Base-by-base conservation (phyloP, 2,797 vertebrate genomes). In the Aeoliscus strigatus region DNA sequence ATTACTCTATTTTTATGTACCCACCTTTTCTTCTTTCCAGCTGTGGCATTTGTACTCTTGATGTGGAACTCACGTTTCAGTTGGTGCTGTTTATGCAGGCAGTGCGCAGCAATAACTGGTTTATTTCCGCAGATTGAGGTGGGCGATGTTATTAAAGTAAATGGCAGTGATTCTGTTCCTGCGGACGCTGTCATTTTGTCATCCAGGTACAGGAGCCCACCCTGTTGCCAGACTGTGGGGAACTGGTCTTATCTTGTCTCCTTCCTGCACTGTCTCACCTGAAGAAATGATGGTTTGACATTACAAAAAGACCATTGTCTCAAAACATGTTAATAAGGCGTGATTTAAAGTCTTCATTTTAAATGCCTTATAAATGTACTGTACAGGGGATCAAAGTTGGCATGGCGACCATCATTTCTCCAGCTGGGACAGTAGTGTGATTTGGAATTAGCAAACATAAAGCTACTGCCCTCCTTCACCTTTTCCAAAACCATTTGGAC, bases 101-200 rank as follows among this genome's bases (percentile, higher is more conserved):
- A 21, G 12, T 36, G 32, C 39, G 17, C 88, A 86, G 86, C 86
- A 69, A 87, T 93, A 91, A 91, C 89, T 75, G 90, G 87, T 94
- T 89, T 94, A 56, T 88, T 81, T 89, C 89, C 92, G 86, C 94
- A 97, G 96, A 90, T 94, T 91, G 89, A 91, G 86, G 91, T 93
- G 90, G 94, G 94, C 86, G 92, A 97, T 90, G 86, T 97, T 93
- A 81, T 98, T 93, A 93, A 87, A 93, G 86, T 98, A 91, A 95
- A 92, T 91, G 90, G 87, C 89, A 91, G 89, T 89, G 94, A 97
- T 89, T 94, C 88, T 83, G 86, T 98, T 87, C 94, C 94, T 83
- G 94, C 93, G 88, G 94, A 98, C 87, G 88, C 89, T 90, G 88
- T 93, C 86, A 90, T 97, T 86, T 93, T 97, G 70, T 94, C 92